Evolutionary conservation across 1,140 invertebrate genomes (phyloP).

Genomic region (Dendroctonus valens): DNA sequence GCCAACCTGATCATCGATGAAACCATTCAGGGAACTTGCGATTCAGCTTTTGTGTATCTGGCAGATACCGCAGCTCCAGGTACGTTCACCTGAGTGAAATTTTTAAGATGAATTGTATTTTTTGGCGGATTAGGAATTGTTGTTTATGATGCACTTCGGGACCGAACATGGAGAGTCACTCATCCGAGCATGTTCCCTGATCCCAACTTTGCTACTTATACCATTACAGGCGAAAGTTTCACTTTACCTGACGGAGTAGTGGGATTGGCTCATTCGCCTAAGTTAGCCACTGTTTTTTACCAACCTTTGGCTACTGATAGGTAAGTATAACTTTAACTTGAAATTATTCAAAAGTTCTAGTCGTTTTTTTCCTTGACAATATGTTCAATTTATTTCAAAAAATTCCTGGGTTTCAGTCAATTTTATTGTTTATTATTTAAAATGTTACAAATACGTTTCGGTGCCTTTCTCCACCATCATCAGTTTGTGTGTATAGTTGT

Average conservation of each 20-base stretch:
- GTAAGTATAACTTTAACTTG: constrained; percentile 20
- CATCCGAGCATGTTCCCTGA: constrained; percentile 80
- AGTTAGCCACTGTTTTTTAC: constrained; percentile 67
- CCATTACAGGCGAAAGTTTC: constrained; percentile 62
- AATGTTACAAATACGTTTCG: too few relatives aligned
- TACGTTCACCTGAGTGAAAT: constrained; percentile 39
- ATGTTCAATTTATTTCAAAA: too few relatives aligned
- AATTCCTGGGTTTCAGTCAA: too few relatives aligned
- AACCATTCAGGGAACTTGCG: constrained; percentile 62
- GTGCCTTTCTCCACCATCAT: too few relatives aligned
- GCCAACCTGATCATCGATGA: constrained; percentile 79
- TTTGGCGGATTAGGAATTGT: constrained; percentile 58
- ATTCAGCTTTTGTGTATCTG: constrained; percentile 75
- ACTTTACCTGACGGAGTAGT: constrained; percentile 78
- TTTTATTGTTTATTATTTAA: too few relatives aligned
- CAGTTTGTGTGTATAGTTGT: too few relatives aligned
- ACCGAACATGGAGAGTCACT: constrained; percentile 71
- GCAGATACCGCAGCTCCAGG: constrained; percentile 75
- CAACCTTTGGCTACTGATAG: constrained; percentile 80
- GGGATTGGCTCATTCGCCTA: constrained; percentile 71
- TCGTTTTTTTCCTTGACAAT: too few relatives aligned
- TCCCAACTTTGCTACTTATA: constrained; percentile 70
- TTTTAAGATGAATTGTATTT: constrained; percentile 10
- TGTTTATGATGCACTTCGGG: constrained; percentile 68
- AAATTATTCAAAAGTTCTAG: too few relatives aligned